Evolutionary conservation across 2,888 invertebrate genomes (phyloP), one percentile per base, ranked within the genome.

Genomic region (Parochlus steinenii): DNA sequence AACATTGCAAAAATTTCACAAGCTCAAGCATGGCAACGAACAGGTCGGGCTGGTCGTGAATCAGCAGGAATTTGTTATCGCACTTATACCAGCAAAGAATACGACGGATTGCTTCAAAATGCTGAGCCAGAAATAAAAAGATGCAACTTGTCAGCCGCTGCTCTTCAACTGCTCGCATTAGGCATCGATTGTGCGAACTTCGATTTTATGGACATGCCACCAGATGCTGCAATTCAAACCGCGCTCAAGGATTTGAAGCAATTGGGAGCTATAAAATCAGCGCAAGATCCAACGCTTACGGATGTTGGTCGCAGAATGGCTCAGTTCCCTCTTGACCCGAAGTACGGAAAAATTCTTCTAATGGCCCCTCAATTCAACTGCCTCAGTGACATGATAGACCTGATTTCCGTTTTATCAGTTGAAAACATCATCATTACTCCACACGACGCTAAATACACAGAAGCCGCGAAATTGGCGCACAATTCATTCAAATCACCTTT

Each of bases 21-120:
- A 58, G 89, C 92, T 20, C 92, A 93, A 58, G 82, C 86, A 8
- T 80, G 82, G 76, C 95, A 95, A 62, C 67, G 95, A 44, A 74
- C 85, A 8, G 95, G 95, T 1, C 68, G 95, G 44, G 90, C 92
- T 8, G 93, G 92, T 14, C 71, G 95, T 39, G 85, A 89, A 50
- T 67, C 73, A 3, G 67, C 81, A 38, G 93, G 93, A 22, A 65
- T 64, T 44, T 90, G 90, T 52, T 95, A 89, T 60, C 68, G 93
- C 33, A 71, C 85, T 2, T 95, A 79, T 56, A 85, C 90, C 2
- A 70, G 74, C 46, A 53, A 60, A 0, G 80, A 87, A 50, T 87
- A 80, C 61, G 69, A 74, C 18, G 55, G 61, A 17, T 71, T 93
- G 56, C 62, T 67, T 31, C 64, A 64, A 27, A 77, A 78, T 52